Evolutionary conservation across 1,140 invertebrate species (phyloP), one percentile per base, ranked within the genome.

Genomic region (Lasioglossum albipes): DNA sequence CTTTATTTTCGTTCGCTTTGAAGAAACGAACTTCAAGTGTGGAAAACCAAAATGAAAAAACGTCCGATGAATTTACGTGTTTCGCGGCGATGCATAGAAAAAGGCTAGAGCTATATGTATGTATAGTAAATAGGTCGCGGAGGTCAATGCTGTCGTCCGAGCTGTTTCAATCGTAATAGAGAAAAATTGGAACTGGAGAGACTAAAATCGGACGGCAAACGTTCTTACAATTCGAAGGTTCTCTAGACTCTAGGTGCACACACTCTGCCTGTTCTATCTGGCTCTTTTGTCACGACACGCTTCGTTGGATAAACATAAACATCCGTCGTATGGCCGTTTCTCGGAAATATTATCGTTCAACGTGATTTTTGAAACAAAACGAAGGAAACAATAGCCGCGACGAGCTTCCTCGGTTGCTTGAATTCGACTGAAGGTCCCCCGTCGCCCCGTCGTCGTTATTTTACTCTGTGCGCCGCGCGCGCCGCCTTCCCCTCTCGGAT

Each of bases 381-480:
- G 22, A 41, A 9, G 31, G 22, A 67, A 36, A 67, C 22, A 45
- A 6, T 9, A 41, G 7, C 5, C 13, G n/a, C 0, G 41, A 16
- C 42, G 12, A 54, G n/a, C 31, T 45, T 73, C 22, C 31, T 7
- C 42, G 36, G 36, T n/a, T 13, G 62, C 49, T 36, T 49, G 36
- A 18, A 12, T 52, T 73, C 69, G 45, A 85, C 84, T 85, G 83
- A 77, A 22, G 49, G 36, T 74, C 77, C 27, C 27, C 27, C 27
- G 27, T 27, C 27, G n/a, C n/a, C n/a, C n/a, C n/a, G n/a, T 27
- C 27, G 27, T 4, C 77, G 31, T 42, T 73, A 76, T 76, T 74
- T 79, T 54, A 57, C 68, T 75, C 66, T 62, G 22, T 42, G 36
- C 59, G 68, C 20, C 67, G 27, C 27, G 27, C 27, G 27, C 27